phyloP scores from a whole-genome alignment of 2,888 invertebrate species.

The Dinocampus coccinellae region DNA sequence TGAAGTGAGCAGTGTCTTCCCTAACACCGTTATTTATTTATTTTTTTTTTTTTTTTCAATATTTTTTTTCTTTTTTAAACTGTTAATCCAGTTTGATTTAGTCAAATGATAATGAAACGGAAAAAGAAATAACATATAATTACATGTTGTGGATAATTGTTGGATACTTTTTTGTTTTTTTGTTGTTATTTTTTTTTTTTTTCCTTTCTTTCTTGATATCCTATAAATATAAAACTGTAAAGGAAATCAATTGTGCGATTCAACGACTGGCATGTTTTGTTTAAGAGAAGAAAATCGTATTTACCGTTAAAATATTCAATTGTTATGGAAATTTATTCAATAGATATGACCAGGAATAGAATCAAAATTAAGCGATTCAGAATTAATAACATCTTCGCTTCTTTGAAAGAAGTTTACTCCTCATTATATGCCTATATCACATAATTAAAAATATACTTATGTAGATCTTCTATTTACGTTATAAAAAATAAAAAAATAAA shows the following conservation, averaged over 20 bases:
- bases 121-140: no score
- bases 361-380: not conserved
- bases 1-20: not conserved
- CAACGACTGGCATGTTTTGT: conserved; percentile 8
- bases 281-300: conserved; percentile 30
- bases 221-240: not conserved
- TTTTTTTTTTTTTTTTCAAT: not conserved
- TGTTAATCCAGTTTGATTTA: no score
- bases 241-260: conserved; percentile 1
- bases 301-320: conserved; percentile 36
- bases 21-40: not conserved
- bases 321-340: conserved; percentile 27
- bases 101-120: no score
- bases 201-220: not conserved
- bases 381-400: no score
- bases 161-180: no score
- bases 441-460: not conserved
- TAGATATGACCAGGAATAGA: not conserved
- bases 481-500: not conserved
- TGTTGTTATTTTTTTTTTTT: not conserved
- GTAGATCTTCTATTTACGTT: not conserved
- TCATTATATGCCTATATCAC: not conserved
- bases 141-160: no score
- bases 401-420: no score
- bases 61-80: no score